Evolutionary conservation across 2,888 invertebrate species (phyloP).

Genomic region (Tachina lurida): DNA sequence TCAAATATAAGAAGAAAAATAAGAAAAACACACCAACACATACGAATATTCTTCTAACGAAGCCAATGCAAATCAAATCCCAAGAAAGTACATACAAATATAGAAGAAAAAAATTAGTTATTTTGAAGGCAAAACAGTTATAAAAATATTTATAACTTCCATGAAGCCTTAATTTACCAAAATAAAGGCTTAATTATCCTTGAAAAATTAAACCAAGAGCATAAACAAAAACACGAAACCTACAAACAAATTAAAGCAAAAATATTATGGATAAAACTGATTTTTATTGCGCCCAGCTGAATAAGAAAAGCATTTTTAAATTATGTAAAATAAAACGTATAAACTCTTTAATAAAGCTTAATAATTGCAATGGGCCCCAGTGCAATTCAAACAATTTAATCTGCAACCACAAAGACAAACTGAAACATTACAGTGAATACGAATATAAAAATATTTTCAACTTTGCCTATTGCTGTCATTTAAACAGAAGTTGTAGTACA

Average conservation of each 20-base stretch:
- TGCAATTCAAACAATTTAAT: slow-evolving; percentile 1
- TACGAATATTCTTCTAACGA: slow-evolving; percentile 26
- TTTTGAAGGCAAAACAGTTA: background rate
- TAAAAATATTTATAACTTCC: background rate
- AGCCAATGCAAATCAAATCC: slow-evolving; percentile 56
- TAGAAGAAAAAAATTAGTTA: slow-evolving; percentile 51
- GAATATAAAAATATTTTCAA: background rate
- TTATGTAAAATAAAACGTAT: slow-evolving; percentile 18
- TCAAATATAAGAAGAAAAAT: background rate
- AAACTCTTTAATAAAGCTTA: background rate
- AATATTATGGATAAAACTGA: slow-evolving; percentile 59
- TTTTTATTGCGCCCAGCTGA: slow-evolving; percentile 38
- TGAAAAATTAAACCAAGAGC: background rate
- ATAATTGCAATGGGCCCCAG: too few species aligned
- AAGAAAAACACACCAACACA: background rate
- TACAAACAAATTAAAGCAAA: slow-evolving; percentile 17
- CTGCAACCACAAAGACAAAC: background rate
- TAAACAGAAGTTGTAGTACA: slow-evolving; percentile 10
- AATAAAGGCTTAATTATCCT: slow-evolving; percentile 9
- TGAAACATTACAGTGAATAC: background rate
- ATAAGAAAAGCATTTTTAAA: slow-evolving; percentile 32
- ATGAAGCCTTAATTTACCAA: background rate
- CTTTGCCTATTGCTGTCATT: background rate
- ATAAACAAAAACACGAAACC: background rate
- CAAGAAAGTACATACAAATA: slow-evolving; percentile 50